Conservation (phyloP, 2,888 invertebrate genomes). For the Hermodice carunculata region DNA sequence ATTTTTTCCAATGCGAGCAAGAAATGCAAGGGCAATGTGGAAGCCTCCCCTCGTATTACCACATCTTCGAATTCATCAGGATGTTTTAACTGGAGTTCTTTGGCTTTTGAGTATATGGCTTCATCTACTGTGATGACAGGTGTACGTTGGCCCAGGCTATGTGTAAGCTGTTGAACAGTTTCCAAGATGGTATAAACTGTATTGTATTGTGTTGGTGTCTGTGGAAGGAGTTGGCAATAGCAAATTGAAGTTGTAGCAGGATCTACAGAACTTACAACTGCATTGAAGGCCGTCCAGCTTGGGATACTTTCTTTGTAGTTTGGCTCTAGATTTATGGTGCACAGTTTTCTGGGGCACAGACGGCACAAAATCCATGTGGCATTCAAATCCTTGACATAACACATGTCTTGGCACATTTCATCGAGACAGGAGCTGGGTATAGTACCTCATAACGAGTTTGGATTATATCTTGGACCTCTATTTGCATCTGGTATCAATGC, state of each 20-base stretch:
- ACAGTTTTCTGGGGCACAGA: too few relatives aligned
- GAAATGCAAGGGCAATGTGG: conserved; percentile 10
- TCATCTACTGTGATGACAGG: conserved; percentile 16
- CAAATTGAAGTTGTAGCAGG: not conserved
- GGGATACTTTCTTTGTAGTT: conserved; percentile 5
- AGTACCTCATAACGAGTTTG: too few relatives aligned
- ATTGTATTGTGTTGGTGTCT: conserved; percentile 7
- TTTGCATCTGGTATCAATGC: too few relatives aligned
- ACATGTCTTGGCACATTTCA: too few relatives aligned
- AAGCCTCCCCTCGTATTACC: conserved; percentile 17
- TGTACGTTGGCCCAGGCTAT: conserved; percentile 1
- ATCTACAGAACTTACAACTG: not conserved
- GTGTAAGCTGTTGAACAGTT: not conserved
- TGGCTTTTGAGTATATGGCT: conserved; percentile 19
- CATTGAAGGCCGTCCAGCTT: conserved; percentile 10
- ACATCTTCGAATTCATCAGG: not conserved
- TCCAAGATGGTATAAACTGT: conserved; percentile 2
- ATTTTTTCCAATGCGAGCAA: conserved; percentile 1
- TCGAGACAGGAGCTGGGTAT: too few relatives aligned
- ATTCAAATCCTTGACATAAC: too few relatives aligned
- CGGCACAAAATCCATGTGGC: too few relatives aligned
- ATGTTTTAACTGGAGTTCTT: conserved; percentile 14
- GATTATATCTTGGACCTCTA: too few relatives aligned
- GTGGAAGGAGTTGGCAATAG: not conserved
- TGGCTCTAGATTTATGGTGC: too few relatives aligned